These are phyloP conservation scores for Pluvialis apricaria DNA, from an alignment of 2,113 vertebrate species.

Conservation along the genomic window DNA sequence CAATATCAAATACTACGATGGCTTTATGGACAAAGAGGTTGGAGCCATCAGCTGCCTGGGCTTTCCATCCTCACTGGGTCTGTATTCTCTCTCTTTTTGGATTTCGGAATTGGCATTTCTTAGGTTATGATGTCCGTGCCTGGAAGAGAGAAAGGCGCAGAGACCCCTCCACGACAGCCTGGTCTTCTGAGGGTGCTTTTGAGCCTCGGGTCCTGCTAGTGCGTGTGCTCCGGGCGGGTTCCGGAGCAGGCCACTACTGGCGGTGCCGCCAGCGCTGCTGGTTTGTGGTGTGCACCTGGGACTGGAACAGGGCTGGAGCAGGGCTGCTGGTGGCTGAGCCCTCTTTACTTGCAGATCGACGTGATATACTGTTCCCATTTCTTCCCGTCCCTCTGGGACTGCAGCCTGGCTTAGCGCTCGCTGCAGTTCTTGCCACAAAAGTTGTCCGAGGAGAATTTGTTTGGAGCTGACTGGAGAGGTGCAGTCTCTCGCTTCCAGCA, in stretches of 20 bases:
- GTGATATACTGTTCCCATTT: background rate
- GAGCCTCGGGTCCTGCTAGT: background rate
- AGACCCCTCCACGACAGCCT: background rate
- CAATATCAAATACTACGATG: slow-evolving; percentile 98
- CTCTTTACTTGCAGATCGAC: accelerated
- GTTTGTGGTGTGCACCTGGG: too few species aligned
- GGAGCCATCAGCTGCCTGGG: slow-evolving; percentile 97
- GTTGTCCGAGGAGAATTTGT: background rate
- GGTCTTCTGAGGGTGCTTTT: too few species aligned
- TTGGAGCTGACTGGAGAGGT: background rate
- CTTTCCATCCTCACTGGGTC: slow-evolving; percentile 98
- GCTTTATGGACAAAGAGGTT: slow-evolving; percentile 97
- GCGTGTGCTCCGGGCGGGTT: background rate
- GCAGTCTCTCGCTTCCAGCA: background rate
- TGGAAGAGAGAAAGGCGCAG: background rate
- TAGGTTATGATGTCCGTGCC: accelerated
- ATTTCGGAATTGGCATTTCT: background rate
- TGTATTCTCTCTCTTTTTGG: background rate
- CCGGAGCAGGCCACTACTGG: accelerated
- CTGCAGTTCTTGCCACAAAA: background rate
- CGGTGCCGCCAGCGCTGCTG: background rate
- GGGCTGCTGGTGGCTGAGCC: accelerated
- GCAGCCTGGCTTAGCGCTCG: background rate
- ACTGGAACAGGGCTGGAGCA: background rate
- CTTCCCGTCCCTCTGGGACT: accelerated